Evolutionary conservation across 2,888 invertebrate species (phyloP).

Genomic region (Druceiella hillmani): DNA sequence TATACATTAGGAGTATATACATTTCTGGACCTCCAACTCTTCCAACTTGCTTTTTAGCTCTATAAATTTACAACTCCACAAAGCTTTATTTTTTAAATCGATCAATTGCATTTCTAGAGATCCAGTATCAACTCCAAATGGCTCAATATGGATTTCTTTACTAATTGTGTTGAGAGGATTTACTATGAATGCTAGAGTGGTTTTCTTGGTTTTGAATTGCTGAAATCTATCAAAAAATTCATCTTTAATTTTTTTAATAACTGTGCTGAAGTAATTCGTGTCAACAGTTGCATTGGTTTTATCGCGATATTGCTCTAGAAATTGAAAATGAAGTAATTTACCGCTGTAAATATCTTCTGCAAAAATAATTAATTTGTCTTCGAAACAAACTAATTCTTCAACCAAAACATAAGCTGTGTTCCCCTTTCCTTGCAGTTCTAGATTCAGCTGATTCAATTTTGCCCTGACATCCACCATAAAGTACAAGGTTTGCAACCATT

Average conservation of each 20-base stretch:
- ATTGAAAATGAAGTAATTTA: conserved; percentile 16
- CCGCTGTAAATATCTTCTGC: conserved; percentile 13
- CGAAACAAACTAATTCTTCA: conserved; percentile 15
- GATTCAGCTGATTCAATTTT: conserved; percentile 24
- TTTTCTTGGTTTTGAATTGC: no score
- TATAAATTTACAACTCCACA: no score
- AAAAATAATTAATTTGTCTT: conserved; percentile 14
- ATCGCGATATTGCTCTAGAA: conserved; percentile 12
- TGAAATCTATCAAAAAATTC: no score
- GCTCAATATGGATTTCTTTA: no score
- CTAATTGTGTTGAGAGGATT: no score
- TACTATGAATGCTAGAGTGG: no score
- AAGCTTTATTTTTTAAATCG: no score
- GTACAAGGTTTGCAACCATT: conserved; percentile 20
- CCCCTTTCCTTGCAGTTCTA: conserved; percentile 27
- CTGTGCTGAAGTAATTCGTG: conserved; percentile 13
- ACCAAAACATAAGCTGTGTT: conserved; percentile 14
- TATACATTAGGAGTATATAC: no score
- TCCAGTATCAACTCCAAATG: no score
- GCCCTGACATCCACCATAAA: conserved; percentile 11
- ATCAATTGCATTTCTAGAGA: no score
- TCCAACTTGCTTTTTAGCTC: no score
- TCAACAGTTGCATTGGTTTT: conserved; percentile 12
- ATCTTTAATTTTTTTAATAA: conserved; percentile 19
- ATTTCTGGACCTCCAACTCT: no score